Conservation (phyloP, 1,140 invertebrate species). For the Drosophila grimshawi region DNA sequence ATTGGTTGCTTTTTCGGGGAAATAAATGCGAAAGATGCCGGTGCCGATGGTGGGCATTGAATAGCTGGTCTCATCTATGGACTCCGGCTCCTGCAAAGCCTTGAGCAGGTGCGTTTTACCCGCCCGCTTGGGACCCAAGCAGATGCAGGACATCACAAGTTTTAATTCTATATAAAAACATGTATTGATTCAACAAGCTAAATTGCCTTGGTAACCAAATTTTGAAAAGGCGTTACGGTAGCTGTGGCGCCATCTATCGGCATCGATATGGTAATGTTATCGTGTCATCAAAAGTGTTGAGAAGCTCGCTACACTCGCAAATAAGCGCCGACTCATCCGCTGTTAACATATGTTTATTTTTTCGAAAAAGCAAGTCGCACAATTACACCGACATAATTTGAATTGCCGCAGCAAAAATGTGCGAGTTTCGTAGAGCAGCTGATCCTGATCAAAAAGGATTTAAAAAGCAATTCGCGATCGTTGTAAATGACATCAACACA, state of each 20-base stretch:
- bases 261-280: background rate
- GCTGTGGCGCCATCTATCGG: slow-evolving; percentile 19
- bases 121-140: slow-evolving; percentile 90
- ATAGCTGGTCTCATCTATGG: slow-evolving; percentile 89
- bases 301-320: background rate
- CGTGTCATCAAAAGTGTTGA: background rate
- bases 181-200: slow-evolving; percentile 57
- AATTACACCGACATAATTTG: background rate
- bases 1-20: slow-evolving; percentile 84
- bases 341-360: slow-evolving; percentile 2
- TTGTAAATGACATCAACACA: slow-evolving; percentile 62
- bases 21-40: slow-evolving; percentile 88
- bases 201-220: slow-evolving; percentile 35
- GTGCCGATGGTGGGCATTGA: slow-evolving; percentile 92
- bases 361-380: background rate
- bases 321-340: slow-evolving; percentile 3
- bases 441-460: slow-evolving; percentile 49
- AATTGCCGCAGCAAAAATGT: background rate
- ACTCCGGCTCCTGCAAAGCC: slow-evolving; percentile 88
- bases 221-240: slow-evolving; percentile 2
- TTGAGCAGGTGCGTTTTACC: slow-evolving; percentile 93
- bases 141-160: slow-evolving; percentile 86
- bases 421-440: background rate
- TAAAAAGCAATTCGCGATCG: slow-evolving; percentile 58
- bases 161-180: background rate